Conservation (phyloP, 2,888 invertebrate species). For the Cerastis leucographa region DNA sequence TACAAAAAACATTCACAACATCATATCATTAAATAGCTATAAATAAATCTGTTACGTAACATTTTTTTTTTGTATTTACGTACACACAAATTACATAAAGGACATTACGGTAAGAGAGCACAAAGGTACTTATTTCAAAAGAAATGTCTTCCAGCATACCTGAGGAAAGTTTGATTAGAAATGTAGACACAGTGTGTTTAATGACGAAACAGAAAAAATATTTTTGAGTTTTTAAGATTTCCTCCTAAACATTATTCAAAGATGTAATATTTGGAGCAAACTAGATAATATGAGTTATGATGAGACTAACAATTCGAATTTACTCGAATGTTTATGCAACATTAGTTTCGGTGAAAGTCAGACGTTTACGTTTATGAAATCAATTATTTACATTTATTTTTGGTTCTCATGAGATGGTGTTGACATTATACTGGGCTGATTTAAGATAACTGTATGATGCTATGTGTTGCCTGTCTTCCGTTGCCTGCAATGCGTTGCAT, state of each 20-base stretch:
- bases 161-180: too few relatives aligned
- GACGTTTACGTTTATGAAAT: conserved; percentile 22
- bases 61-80: too few relatives aligned
- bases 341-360: conserved; percentile 51
- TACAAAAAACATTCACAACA: too few relatives aligned
- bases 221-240: background rate
- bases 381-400: conserved; percentile 43
- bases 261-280: background rate
- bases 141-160: too few relatives aligned
- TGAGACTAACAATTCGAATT: background rate
- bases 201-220: too few relatives aligned
- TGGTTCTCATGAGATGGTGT: conserved; percentile 5
- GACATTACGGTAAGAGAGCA: too few relatives aligned
- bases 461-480: background rate
- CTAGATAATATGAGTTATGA: too few relatives aligned
- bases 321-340: conserved; percentile 29
- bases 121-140: too few relatives aligned
- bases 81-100: too few relatives aligned
- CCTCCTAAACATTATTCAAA: too few relatives aligned
- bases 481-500: too few relatives aligned
- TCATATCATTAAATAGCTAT: background rate
- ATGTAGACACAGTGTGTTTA: too few relatives aligned
- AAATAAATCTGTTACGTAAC: background rate
- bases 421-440: background rate
- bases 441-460: background rate